Evolutionary conservation across 2,113 vertebrate species (phyloP).

Genomic region (Daboia siamensis): DNA sequence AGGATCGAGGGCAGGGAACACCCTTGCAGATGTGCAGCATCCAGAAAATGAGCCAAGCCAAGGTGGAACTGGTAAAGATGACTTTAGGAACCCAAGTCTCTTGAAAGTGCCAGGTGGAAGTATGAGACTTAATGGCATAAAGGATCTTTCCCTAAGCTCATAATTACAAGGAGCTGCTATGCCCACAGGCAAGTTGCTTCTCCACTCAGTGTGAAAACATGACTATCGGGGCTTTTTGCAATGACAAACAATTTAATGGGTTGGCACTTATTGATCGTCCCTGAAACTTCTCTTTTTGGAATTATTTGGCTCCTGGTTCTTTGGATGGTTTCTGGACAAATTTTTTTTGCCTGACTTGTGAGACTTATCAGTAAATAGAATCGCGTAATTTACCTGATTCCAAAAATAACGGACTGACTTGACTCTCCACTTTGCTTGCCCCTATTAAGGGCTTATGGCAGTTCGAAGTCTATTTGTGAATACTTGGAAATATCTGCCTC

Average conservation of each 20-base stretch:
- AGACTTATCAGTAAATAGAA: background rate
- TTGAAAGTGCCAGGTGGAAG: background rate
- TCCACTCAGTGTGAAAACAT: background rate
- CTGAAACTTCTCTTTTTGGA: background rate
- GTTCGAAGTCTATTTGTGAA: background rate
- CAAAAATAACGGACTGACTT: background rate
- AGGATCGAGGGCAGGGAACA: background rate
- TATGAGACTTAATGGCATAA: background rate
- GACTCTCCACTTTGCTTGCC: background rate
- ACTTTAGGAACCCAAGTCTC: background rate
- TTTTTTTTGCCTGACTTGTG: background rate
- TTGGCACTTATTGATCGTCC: background rate
- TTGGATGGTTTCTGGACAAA: background rate
- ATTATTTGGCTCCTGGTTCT: background rate
- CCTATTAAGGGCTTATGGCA: background rate
- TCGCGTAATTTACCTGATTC: background rate
- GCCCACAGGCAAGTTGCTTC: background rate
- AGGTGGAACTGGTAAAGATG: background rate
- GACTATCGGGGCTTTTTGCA: background rate
- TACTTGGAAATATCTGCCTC: background rate
- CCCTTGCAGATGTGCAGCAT: background rate
- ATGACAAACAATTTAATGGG: background rate
- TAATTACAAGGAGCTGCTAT: background rate
- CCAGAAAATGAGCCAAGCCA: background rate
- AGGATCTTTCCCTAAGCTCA: background rate